These are phyloP conservation scores for Echinops telfairi DNA, from an alignment of 2,113 vertebrate genomes.

Conservation along the genomic window DNA sequence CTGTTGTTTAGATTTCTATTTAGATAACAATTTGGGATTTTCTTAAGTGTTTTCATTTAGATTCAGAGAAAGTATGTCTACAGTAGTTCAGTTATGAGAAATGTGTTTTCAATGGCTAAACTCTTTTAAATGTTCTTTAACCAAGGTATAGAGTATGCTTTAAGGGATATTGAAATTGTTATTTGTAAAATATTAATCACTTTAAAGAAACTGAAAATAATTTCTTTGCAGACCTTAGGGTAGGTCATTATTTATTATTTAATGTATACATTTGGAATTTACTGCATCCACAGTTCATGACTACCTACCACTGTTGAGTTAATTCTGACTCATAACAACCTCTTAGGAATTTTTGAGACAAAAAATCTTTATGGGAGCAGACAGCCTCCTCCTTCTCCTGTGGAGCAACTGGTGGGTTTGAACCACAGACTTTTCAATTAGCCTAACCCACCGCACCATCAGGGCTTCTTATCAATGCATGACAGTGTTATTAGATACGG, in stretches of 20 bases:
- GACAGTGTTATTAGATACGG: neutral
- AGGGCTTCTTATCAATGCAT: neutral
- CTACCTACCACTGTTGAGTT: too few species aligned
- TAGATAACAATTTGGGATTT: conserved; percentile 1
- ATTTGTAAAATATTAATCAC: conserved; percentile 24
- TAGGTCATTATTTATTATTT: neutral
- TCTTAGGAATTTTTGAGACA: too few species aligned
- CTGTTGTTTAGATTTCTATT: conserved; percentile 4
- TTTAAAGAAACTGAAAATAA: conserved; percentile 24
- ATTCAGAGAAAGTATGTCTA: conserved; percentile 1
- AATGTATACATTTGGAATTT: neutral
- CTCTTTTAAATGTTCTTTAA: conserved; percentile 31
- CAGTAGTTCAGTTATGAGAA: conserved; percentile 28
- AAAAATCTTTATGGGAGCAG: too few species aligned
- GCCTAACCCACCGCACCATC: too few species aligned
- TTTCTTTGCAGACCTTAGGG: neutral
- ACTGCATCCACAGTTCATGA: neutral
- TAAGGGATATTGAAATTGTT: neutral
- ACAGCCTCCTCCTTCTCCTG: too few species aligned
- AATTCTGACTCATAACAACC: too few species aligned
- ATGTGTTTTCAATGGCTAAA: neutral
- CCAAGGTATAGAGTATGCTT: neutral
- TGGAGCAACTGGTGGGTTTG: too few species aligned
- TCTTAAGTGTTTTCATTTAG: conserved; percentile 11
- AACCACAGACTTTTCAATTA: too few species aligned